Evolutionary conservation across 2,888 invertebrate genomes (phyloP).

Genomic region (Drosophila buzzatii): DNA sequence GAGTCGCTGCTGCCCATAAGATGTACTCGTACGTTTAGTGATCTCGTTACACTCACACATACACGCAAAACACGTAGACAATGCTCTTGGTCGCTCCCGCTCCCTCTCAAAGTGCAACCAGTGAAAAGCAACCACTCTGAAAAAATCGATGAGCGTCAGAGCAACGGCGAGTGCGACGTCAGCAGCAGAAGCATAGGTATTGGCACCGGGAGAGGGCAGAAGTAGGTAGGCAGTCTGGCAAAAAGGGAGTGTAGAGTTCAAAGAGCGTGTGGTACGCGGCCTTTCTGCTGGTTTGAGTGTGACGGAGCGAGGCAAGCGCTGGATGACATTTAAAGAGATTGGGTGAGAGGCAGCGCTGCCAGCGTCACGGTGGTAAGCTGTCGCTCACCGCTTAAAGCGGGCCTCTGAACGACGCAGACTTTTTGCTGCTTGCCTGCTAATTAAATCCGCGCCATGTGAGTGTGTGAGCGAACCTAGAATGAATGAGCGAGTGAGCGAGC

Average conservation of each 20-base stretch:
- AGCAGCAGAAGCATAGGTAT: slow-evolving; percentile 30
- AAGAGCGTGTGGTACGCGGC: slow-evolving; percentile 66
- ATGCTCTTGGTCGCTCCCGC: slow-evolving; percentile 76
- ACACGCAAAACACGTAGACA: slow-evolving; percentile 60
- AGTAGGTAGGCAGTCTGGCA: slow-evolving; percentile 34
- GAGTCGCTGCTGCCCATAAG: slow-evolving; percentile 53
- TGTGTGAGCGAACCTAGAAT: slow-evolving; percentile 13
- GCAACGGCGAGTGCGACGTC: slow-evolving; percentile 45
- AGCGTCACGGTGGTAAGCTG: slow-evolving; percentile 37
- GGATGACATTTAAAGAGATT: slow-evolving; percentile 75
- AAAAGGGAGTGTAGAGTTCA: slow-evolving; percentile 70
- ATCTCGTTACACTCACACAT: slow-evolving; percentile 79
- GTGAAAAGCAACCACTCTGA: slow-evolving; percentile 67
- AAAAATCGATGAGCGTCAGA: slow-evolving; percentile 70
- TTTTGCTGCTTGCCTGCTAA: slow-evolving; percentile 50
- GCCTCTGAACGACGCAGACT: slow-evolving; percentile 49
- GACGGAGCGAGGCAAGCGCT: slow-evolving; percentile 37
- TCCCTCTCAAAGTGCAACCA: slow-evolving; percentile 67
- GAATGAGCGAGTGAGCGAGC: slow-evolving; percentile 8
- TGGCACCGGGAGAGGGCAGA: slow-evolving; percentile 3
- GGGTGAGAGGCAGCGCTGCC: slow-evolving; percentile 52
- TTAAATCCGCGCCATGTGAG: slow-evolving; percentile 58
- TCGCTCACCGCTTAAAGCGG: slow-evolving; percentile 58
- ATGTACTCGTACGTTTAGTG: slow-evolving; percentile 57
- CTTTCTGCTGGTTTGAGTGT: slow-evolving; percentile 56